These are phyloP conservation scores for Melanerpes aurifrons DNA, from an alignment of 2,113 vertebrate species.

Conservation along the genomic window DNA sequence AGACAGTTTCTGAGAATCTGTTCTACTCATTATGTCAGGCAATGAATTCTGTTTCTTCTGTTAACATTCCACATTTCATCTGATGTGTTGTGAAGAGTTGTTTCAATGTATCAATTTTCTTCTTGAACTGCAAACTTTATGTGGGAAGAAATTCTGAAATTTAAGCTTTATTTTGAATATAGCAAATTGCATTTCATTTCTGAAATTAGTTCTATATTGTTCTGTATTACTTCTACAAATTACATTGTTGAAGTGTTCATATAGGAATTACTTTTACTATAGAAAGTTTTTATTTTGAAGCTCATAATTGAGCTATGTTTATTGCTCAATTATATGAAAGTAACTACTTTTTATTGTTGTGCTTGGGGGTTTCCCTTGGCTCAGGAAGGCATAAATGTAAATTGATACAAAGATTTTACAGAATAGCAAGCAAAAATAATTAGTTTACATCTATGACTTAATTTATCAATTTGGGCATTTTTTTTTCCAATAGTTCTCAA, in stretches of 20 bases:
- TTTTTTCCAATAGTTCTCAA: conserved; percentile 74
- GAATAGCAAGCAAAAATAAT: neutral
- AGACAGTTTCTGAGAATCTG: neutral
- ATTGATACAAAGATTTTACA: neutral
- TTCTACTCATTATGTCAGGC: neutral
- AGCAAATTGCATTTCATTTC: neutral
- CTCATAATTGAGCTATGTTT: neutral
- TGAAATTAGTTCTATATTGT: neutral
- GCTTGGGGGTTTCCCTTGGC: neutral
- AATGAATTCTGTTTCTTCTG: neutral
- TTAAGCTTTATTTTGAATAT: neutral
- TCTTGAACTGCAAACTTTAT: neutral
- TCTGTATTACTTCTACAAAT: neutral
- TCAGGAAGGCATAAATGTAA: neutral
- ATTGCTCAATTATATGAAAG: neutral
- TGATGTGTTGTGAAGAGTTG: neutral
- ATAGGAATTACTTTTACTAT: neutral
- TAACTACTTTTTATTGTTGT: rapidly evolving
- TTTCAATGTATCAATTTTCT: neutral
- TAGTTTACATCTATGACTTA: neutral
- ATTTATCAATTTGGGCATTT: neutral
- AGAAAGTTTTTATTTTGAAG: neutral
- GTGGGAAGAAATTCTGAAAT: neutral
- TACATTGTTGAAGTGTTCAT: neutral
- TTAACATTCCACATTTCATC: neutral